A percentile compares a stretch with the other conserved stretches of the same genome.
phyloP scores from a whole-genome alignment of 2,113 vertebrate genomes.

The Gadus macrocephalus region DNA sequence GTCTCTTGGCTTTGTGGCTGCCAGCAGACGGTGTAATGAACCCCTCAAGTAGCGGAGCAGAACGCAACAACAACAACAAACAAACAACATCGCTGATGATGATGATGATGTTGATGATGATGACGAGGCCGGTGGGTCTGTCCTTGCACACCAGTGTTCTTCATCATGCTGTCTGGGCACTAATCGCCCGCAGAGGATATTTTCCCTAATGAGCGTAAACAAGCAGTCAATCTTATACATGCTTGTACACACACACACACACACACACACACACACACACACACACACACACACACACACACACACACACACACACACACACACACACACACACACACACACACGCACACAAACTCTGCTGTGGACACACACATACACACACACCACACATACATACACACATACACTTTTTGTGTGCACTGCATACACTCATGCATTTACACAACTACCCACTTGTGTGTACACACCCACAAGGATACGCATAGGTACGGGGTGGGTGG shows the following conservation, averaged over 20 bases:
- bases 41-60: constrained; percentile 19
- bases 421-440: too few species aligned
- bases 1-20: constrained; percentile 51
- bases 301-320: too few species aligned
- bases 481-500: neutral
- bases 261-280: neutral
- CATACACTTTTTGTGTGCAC: too few species aligned
- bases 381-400: too few species aligned
- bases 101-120: neutral
- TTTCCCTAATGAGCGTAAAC: constrained; percentile 38
- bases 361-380: too few species aligned
- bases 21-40: constrained; percentile 63
- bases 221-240: neutral
- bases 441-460: constrained; percentile 17
- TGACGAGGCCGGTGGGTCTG: neutral
- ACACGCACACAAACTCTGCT: too few species aligned
- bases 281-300: too few species aligned
- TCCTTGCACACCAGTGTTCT: constrained; percentile 4
- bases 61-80: constrained; percentile 30
- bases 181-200: constrained; percentile 48
- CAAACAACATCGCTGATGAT: neutral
- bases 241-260: neutral
- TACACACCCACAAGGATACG: constrained; percentile 14
- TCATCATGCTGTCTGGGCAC: constrained; percentile 36
- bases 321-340: too few species aligned